Conservation (phyloP, 92 coral and sea anemone genomes). For the Actinostola sp. region DNA sequence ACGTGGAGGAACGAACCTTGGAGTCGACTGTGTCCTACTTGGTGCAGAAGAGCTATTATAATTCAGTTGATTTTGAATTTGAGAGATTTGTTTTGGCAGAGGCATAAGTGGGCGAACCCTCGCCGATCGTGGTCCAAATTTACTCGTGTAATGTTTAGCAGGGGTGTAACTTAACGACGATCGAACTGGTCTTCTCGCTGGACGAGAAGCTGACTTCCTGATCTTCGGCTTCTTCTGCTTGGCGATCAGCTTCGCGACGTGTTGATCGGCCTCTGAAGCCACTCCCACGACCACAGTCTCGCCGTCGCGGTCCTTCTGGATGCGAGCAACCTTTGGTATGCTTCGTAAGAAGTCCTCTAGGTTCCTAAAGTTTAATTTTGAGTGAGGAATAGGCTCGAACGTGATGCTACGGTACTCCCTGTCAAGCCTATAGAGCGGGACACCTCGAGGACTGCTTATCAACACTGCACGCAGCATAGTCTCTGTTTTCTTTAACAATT, state of each 20-base stretch:
- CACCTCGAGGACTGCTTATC: constrained; percentile 92
- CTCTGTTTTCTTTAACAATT: constrained; percentile 75
- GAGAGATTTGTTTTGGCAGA: not conserved
- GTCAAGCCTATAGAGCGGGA: constrained; percentile 72
- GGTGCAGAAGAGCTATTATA: not conserved
- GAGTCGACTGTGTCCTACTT: not conserved
- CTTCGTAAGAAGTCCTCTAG: constrained; percentile 74
- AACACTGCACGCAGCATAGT: constrained; percentile 90
- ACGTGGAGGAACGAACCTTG: constrained; percentile 71
- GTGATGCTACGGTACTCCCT: constrained; percentile 72
- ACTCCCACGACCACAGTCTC: constrained; percentile 81
- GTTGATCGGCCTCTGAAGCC: constrained; percentile 84
- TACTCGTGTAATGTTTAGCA: constrained; percentile 6
- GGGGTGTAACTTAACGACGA: not conserved
- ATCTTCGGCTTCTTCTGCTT: constrained; percentile 91
- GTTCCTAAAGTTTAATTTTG: constrained; percentile 66
- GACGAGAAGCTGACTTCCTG: constrained; percentile 57
- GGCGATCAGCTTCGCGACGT: constrained; percentile 88
- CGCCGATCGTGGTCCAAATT: constrained; percentile 31
- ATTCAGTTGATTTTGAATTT: no score
- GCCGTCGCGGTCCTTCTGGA: constrained; percentile 70
- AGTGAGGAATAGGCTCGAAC: constrained; percentile 69
- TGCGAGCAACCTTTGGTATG: constrained; percentile 83
- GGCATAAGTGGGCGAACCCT: not conserved
- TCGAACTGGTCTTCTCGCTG: constrained; percentile 44